Percentiles rank a stretch among this genome's conserved stretches.
Conservation (phyloP, 2,113 vertebrate genomes). For the Poeciliopsis turrubarensis region DNA sequence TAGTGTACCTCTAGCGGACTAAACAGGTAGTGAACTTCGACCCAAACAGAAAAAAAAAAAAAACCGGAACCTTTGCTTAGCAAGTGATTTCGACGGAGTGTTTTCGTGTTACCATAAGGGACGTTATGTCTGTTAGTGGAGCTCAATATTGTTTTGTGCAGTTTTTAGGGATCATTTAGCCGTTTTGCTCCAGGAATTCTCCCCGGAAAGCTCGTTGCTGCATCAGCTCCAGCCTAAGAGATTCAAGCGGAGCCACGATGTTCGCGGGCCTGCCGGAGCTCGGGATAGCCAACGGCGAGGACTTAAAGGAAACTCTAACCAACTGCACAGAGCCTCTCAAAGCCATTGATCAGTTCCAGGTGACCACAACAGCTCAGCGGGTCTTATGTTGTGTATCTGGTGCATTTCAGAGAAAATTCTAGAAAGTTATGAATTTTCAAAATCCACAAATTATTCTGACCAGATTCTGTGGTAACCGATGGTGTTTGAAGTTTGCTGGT, state of each 20-base stretch:
- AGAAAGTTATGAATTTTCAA: neutral
- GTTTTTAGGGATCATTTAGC: accelerated
- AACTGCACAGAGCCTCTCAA: slow-evolving; percentile 98
- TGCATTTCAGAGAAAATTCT: neutral
- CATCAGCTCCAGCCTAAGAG: neutral
- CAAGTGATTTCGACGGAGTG: slow-evolving; percentile 36
- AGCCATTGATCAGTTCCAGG: slow-evolving; percentile 99
- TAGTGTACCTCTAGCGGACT: too few relatives aligned
- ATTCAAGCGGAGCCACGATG: slow-evolving; percentile 68
- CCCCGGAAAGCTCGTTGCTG: neutral
- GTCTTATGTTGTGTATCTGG: neutral
- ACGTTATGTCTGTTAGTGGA: slow-evolving; percentile 37
- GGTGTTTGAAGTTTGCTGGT: neutral
- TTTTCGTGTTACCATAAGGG: slow-evolving; percentile 43
- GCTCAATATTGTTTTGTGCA: neutral
- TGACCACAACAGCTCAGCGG: slow-evolving; percentile 41
- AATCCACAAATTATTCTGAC: neutral
- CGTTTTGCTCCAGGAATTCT: neutral
- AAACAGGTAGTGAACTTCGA: neutral
- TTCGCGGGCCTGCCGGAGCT: slow-evolving; percentile 94
- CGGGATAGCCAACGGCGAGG: slow-evolving; percentile 95
- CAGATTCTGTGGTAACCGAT: neutral
- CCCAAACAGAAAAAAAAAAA: neutral
- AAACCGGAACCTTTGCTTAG: neutral
- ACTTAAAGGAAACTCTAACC: slow-evolving; percentile 96